Percentiles rank a stretch among this genome's conserved stretches.
phyloP scores from a whole-genome alignment of 2,113 vertebrate genomes.

The Sceloporus undulatus region DNA sequence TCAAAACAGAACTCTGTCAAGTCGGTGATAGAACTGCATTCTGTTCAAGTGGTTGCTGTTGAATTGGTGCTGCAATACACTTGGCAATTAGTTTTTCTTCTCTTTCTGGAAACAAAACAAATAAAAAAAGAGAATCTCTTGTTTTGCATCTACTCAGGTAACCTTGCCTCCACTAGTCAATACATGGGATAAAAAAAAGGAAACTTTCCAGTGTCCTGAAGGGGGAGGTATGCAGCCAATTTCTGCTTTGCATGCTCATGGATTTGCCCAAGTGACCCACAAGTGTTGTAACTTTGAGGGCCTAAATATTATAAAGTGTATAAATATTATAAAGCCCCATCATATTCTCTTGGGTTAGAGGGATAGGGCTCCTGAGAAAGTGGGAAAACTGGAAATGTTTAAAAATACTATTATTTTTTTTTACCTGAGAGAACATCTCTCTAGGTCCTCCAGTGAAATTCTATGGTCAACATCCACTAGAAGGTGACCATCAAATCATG shows the following conservation, averaged over 20 bases:
- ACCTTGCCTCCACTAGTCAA: not conserved
- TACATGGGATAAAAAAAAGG: not conserved
- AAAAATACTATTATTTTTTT: too few relatives aligned
- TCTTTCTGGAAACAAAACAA: not conserved
- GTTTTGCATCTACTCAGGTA: not conserved
- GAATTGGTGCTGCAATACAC: constrained; percentile 6
- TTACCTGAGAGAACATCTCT: too few relatives aligned
- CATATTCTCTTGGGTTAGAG: too few relatives aligned
- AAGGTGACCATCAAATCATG: too few relatives aligned
- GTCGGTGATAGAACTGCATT: constrained; percentile 8
- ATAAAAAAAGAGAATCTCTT: constrained; percentile 40
- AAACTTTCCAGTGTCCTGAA: not conserved
- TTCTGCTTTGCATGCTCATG: not conserved
- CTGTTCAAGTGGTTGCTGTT: constrained; percentile 1
- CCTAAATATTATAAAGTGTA: too few relatives aligned
- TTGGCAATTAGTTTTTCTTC: not conserved
- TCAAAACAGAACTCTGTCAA: constrained; percentile 51
- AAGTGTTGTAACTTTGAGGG: too few relatives aligned
- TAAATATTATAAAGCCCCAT: too few relatives aligned
- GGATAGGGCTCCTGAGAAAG: too few relatives aligned
- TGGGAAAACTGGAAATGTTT: too few relatives aligned
- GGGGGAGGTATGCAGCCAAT: not conserved
- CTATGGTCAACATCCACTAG: too few relatives aligned
- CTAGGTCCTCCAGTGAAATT: too few relatives aligned
- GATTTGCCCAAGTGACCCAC: too few relatives aligned